phyloP scores from a whole-genome alignment of 2,888 invertebrate genomes.

The Platerodrilus igneus region DNA sequence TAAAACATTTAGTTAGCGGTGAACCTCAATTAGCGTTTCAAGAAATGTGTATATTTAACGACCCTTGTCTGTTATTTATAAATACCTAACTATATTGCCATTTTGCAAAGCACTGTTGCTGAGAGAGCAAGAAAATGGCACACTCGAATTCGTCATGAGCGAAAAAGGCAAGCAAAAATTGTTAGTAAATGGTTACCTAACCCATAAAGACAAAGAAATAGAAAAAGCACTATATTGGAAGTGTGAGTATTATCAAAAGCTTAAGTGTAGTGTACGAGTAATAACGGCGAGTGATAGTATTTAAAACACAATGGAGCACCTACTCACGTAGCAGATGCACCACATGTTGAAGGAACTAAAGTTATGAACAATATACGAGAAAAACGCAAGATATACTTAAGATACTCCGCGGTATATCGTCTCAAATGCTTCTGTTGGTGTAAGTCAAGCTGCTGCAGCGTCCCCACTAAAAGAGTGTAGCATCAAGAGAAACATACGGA shows the following conservation, averaged over 20 bases:
- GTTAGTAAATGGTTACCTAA: conserved; percentile 1
- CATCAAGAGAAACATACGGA: conserved; percentile 8
- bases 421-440: conserved; percentile 1
- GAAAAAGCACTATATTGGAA: conserved; percentile 7
- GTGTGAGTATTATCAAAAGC: conserved; percentile 3
- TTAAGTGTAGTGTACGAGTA: conserved; percentile 3
- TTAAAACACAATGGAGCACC: conserved; percentile 6
- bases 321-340: conserved; percentile 5
- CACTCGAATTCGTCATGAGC: conserved; percentile 2
- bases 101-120: too few species aligned
- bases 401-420: conserved; percentile 5
- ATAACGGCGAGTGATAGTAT: conserved; percentile 3
- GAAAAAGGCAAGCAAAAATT: conserved; percentile 7
- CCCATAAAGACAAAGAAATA: conserved; percentile 4
- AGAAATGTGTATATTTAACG: too few species aligned
- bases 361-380: conserved; percentile 3
- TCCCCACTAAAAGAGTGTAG: not conserved
- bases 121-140: too few species aligned
- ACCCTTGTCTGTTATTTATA: too few species aligned
- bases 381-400: conserved; percentile 3
- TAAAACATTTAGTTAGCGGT: too few species aligned
- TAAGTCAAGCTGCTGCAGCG: conserved; percentile 4
- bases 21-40: too few species aligned
- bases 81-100: too few species aligned
- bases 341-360: conserved; percentile 6